phyloP scores from a whole-genome alignment of 2,888 invertebrate species.

The Pecten maximus region DNA sequence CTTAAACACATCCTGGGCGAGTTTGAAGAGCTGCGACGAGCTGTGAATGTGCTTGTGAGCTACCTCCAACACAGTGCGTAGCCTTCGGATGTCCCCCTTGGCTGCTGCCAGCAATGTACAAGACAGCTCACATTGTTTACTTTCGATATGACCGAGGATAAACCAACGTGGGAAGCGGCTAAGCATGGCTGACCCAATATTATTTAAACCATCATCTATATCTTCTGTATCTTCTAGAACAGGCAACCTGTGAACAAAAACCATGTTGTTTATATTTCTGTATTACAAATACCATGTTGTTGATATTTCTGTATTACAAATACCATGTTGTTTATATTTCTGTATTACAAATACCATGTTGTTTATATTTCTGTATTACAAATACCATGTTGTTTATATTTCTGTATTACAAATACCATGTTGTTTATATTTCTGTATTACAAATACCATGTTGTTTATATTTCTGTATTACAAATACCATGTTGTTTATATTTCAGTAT shows the following conservation, averaged over 20 bases:
- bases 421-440: too few relatives aligned
- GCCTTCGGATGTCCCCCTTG: slow-evolving; percentile 88
- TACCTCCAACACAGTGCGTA: slow-evolving; percentile 90
- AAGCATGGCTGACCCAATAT: slow-evolving; percentile 84
- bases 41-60: slow-evolving; percentile 92
- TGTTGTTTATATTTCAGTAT: too few relatives aligned
- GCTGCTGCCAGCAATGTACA: slow-evolving; percentile 90
- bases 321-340: too few relatives aligned
- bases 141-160: slow-evolving; percentile 90
- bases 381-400: too few relatives aligned
- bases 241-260: slow-evolving; percentile 85
- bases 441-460: too few relatives aligned
- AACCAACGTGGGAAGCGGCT: slow-evolving; percentile 89
- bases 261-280: background rate
- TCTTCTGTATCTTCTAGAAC: slow-evolving; percentile 90
- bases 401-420: too few relatives aligned
- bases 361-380: too few relatives aligned
- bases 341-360: too few relatives aligned
- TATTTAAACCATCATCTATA: slow-evolving; percentile 85
- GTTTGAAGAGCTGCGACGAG: slow-evolving; percentile 91
- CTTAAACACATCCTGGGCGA: slow-evolving; percentile 92
- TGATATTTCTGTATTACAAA: too few relatives aligned
- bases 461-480: too few relatives aligned
- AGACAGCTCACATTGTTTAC: slow-evolving; percentile 90
- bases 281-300: too few relatives aligned